A percentile compares a stretch with the other conserved stretches of the same genome.
Conservation (phyloP, 2,113 vertebrate species). For the Entomyzon cyanotis region DNA sequence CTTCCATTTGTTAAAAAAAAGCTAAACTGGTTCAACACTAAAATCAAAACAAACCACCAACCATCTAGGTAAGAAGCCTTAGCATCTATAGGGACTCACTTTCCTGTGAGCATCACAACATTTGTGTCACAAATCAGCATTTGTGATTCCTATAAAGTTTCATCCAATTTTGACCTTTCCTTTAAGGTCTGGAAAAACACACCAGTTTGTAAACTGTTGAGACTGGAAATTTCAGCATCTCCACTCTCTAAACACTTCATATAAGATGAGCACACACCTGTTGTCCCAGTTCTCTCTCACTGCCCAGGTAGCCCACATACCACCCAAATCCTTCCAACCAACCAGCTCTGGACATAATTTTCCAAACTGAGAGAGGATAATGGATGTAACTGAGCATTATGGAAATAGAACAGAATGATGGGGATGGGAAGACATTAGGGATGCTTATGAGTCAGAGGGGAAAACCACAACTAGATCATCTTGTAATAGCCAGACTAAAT, state of each 20-base stretch:
- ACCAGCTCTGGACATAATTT: background rate
- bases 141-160: background rate
- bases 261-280: fast-evolving
- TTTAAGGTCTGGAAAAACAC: background rate
- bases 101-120: background rate
- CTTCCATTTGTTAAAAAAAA: background rate
- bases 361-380: background rate
- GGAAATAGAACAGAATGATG: background rate
- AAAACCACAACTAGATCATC: background rate
- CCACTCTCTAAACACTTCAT: background rate
- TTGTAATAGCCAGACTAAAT: background rate
- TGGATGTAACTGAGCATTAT: background rate
- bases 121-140: background rate
- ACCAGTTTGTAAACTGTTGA: background rate
- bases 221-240: background rate
- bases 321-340: background rate
- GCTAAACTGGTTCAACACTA: background rate
- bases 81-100: background rate
- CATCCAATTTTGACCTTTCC: background rate
- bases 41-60: background rate
- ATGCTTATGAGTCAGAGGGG: background rate
- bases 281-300: background rate
- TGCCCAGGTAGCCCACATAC: background rate
- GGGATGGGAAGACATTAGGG: background rate
- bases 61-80: background rate